Evolutionary conservation across 2,113 vertebrate genomes (phyloP).

Genomic region (Axis porcinus): DNA sequence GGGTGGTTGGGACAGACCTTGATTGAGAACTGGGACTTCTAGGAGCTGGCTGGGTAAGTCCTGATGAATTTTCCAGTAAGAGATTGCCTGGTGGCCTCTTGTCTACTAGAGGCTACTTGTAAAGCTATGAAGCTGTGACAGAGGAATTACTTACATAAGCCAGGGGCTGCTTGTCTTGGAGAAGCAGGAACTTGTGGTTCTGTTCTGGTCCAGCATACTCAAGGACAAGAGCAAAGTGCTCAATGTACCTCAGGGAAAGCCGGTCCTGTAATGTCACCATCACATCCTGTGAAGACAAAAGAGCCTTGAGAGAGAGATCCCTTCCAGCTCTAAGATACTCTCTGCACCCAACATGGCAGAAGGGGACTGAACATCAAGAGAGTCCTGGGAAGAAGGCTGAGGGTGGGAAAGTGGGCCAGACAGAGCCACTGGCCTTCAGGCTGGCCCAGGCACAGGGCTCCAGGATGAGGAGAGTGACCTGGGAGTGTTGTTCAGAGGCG

Average conservation of each 20-base stretch:
- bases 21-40: background rate
- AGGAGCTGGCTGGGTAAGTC: background rate
- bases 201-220: slow-evolving; percentile 93
- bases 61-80: slow-evolving; percentile 8
- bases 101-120: background rate
- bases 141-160: slow-evolving; percentile 89
- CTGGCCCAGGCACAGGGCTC: background rate
- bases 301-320: background rate
- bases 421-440: background rate
- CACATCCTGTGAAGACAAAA: slow-evolving; percentile 87
- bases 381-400: background rate
- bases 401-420: background rate
- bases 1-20: background rate
- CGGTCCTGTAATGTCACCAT: slow-evolving; percentile 97
- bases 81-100: background rate
- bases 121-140: background rate
- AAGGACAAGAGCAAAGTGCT: slow-evolving; percentile 96
- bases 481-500: background rate
- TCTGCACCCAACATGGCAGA: background rate
- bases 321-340: background rate
- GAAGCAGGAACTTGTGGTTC: slow-evolving; percentile 91
- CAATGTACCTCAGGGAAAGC: slow-evolving; percentile 96
- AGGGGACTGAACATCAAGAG: background rate
- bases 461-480: background rate
- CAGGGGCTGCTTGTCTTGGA: slow-evolving; percentile 96